phyloP scores from a whole-genome alignment of 2,113 vertebrate species.

The Scolopax mira region DNA sequence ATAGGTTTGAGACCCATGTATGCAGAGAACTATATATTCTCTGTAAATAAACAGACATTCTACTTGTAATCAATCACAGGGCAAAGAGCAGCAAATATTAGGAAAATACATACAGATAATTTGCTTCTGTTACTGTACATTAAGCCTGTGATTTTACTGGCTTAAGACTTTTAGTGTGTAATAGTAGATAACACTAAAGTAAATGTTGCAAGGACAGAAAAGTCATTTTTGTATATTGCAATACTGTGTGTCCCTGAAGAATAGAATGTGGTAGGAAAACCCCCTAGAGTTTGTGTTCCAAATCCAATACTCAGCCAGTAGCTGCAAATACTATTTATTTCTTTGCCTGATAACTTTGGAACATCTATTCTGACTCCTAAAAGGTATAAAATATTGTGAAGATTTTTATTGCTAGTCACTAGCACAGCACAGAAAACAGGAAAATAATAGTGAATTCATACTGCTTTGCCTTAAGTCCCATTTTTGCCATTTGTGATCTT shows the following conservation, averaged over 20 bases:
- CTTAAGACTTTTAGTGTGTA: neutral
- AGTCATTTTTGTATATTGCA: neutral
- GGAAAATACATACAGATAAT: neutral
- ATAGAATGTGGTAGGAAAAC: neutral
- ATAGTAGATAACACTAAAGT: neutral
- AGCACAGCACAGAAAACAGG: neutral
- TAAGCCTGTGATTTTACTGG: conserved; percentile 5
- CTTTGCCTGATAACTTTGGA: neutral
- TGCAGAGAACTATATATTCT: neutral
- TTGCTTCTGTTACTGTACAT: neutral
- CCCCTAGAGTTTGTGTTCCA: neutral
- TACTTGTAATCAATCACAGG: neutral
- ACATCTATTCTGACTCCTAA: neutral
- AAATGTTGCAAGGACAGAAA: neutral
- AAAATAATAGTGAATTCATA: neutral
- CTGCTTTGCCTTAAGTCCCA: neutral
- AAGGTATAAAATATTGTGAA: neutral
- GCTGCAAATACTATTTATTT: neutral
- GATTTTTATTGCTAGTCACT: neutral
- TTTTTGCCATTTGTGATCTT: neutral
- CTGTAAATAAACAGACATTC: neutral
- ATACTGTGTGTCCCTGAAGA: neutral
- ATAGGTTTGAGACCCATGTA: neutral
- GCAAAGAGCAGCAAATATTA: neutral
- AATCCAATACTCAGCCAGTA: neutral